Conservation (phyloP, 2,888 invertebrate genomes). For the Mycalesis mineus region DNA sequence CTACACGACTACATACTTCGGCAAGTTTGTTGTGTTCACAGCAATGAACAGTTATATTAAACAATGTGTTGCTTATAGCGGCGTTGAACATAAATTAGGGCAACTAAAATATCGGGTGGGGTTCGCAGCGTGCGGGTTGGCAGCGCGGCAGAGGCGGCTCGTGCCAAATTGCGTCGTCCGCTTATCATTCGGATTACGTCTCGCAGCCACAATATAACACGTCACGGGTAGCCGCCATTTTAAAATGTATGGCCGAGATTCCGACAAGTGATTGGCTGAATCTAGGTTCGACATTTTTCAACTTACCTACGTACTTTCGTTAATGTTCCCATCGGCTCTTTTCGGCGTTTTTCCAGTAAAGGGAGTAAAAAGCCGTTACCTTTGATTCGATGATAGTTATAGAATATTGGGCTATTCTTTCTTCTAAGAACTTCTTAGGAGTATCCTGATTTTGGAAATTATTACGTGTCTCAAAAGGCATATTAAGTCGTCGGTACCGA, state of each 20-base stretch:
- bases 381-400: no score
- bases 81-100: slow-evolving; percentile 63
- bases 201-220: slow-evolving; percentile 36
- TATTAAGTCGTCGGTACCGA: no score
- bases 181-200: slow-evolving; percentile 70
- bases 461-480: no score
- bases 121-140: slow-evolving; percentile 55
- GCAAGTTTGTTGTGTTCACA: background rate
- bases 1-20: background rate
- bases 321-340: no score
- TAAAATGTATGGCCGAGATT: slow-evolving; percentile 43
- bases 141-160: slow-evolving; percentile 57
- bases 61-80: slow-evolving; percentile 26
- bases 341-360: no score
- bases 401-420: no score
- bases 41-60: slow-evolving; percentile 17
- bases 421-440: no score
- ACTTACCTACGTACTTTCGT: no score
- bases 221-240: slow-evolving; percentile 39
- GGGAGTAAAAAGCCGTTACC: no score
- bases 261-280: slow-evolving; percentile 28
- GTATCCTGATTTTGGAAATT: no score
- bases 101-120: slow-evolving; percentile 54
- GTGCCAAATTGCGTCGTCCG: slow-evolving; percentile 72
- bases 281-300: background rate